Conservation (phyloP, 2,113 vertebrate genomes). For the Arizona elegans region DNA sequence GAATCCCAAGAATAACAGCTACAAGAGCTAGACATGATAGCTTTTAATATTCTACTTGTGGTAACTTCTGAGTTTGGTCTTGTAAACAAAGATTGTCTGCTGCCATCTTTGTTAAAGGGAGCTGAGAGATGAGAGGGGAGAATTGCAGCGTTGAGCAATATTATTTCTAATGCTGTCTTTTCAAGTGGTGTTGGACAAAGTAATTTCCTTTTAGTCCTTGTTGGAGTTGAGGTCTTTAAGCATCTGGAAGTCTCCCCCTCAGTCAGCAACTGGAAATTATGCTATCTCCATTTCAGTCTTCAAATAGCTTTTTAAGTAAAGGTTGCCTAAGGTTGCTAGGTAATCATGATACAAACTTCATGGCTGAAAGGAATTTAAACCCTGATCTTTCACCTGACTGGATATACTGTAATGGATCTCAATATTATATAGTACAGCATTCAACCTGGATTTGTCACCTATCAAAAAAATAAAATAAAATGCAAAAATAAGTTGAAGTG, state of each 20-base stretch:
- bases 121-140: neutral
- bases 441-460: neutral
- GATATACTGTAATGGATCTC: neutral
- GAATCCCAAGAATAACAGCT: neutral
- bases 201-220: neutral
- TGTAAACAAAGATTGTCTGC: neutral
- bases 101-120: neutral
- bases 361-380: neutral
- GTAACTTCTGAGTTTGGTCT: neutral
- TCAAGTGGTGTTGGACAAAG: neutral
- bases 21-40: neutral
- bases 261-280: neutral
- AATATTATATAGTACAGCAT: neutral
- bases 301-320: neutral
- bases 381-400: neutral
- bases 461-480: neutral
- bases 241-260: neutral
- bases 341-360: neutral
- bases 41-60: neutral
- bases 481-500: neutral
- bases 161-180: neutral
- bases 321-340: neutral
- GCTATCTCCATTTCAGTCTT: neutral
- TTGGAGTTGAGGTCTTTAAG: neutral
- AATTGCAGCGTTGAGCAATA: neutral